Evolutionary conservation across 2,888 invertebrate genomes (phyloP), one percentile per base, ranked within the genome.

Genomic region (Orchesellides sinensis): DNA sequence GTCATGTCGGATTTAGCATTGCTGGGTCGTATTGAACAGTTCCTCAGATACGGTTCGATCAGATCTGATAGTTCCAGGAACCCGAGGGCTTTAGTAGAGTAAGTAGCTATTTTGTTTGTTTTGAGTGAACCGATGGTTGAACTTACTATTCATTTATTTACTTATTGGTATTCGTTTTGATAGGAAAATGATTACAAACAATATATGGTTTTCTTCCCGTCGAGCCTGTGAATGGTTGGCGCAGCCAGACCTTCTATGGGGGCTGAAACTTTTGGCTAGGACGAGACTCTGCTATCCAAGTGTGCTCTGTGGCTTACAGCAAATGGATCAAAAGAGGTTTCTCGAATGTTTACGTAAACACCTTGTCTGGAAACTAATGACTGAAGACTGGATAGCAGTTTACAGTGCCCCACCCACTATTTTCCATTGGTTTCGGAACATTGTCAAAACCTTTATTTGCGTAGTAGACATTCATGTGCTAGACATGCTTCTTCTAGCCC

Each of bases 191-290:
- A 59, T 88, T 21, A 47, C 65, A 19, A 69, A 59, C 17, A 88
- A 88, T 54, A 70, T 84, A 5, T 84, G 87, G 72, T 88, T 83
- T 49, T 84, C 86, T 0, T 83, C 86, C n/a, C 65, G 68, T 23
- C 75, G 82, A 19, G 85, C 85, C 10, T 73, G 84, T n/a, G 69
- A 75, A 21, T 77, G 78, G 61, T 65, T 88, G 14, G 73, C 85
- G n/a, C 68, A 84, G 45, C 81, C 85, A 25, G 86, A 87, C 32
- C 75, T 88, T 10, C 25, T 87, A 4, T 88, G 88, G 88, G 87
- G 79, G 8, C 40, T 87, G 8, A 82, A 85, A 59, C 19, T 84
- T 10, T 25, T 87, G 10, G 84, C 82, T 8, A 68, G 56, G 52
- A 72, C 84, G 19, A 47, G 88, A 29, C 68, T 77, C 1, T 86